phyloP scores from a whole-genome alignment of 2,888 invertebrate genomes.

The Steromphala cineraria region DNA sequence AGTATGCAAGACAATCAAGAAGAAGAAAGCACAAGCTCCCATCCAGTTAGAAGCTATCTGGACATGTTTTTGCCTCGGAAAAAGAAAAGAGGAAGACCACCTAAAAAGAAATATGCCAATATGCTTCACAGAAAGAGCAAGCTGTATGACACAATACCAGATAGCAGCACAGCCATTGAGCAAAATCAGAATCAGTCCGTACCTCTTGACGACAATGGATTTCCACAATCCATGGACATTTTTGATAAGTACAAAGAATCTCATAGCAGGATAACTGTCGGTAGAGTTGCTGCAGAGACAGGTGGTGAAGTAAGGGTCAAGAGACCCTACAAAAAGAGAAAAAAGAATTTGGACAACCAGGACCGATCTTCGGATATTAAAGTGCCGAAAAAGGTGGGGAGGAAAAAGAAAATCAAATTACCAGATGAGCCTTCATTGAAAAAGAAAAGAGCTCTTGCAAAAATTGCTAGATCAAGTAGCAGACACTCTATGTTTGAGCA shows the following conservation, averaged over 20 bases:
- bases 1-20: not conserved
- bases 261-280: not conserved
- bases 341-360: not conserved
- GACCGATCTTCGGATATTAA: not conserved
- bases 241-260: not conserved
- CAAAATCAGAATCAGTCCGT: slow-evolving; percentile 1
- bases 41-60: not conserved
- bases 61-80: slow-evolving; percentile 33
- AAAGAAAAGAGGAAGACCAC: slow-evolving; percentile 52
- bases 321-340: slow-evolving; percentile 1
- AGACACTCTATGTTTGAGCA: not conserved
- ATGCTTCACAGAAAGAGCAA: slow-evolving; percentile 44
- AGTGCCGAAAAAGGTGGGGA: not conserved
- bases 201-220: not conserved
- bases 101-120: slow-evolving; percentile 46
- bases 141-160: slow-evolving; percentile 26
- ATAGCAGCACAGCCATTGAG: slow-evolving; percentile 5
- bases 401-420: not conserved
- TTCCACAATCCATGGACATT: not conserved
- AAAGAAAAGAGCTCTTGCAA: not conserved
- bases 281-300: not conserved
- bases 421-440: not conserved
- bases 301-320: not conserved
- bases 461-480: not conserved
- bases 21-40: not conserved